A percentile compares a stretch with the other conserved stretches of the same genome.
phyloP scores from a whole-genome alignment of 2,113 vertebrate genomes.

The Caretta caretta region DNA sequence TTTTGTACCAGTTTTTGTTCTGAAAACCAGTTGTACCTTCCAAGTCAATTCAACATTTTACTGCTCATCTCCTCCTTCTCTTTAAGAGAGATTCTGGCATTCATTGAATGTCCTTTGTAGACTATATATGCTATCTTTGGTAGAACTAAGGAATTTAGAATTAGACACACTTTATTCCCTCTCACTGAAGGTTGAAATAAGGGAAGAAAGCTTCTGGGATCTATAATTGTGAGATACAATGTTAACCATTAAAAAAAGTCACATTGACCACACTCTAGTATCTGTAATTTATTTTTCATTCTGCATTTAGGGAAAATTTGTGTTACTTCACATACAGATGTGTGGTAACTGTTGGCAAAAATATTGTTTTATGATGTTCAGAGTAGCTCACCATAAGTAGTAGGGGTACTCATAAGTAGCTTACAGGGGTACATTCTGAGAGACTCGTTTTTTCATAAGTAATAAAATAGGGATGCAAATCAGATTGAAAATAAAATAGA shows the following conservation, averaged over 20 bases:
- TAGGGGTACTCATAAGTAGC: not conserved
- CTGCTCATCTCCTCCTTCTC: rapidly evolving
- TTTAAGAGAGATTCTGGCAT: not conserved
- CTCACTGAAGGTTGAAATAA: not conserved
- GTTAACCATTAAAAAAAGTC: not conserved
- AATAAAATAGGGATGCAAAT: not conserved
- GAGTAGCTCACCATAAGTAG: not conserved
- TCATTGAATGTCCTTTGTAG: not conserved
- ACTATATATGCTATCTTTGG: not conserved
- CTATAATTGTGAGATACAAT: rapidly evolving
- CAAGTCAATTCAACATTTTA: not conserved
- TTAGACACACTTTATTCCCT: not conserved
- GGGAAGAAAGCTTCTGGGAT: not conserved
- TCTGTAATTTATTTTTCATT: not conserved
- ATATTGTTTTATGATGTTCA: not conserved
- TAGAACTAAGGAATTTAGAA: not conserved
- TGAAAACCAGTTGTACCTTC: rapidly evolving
- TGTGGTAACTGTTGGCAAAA: not conserved
- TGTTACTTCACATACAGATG: not conserved
- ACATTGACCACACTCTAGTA: not conserved
- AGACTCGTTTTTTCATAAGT: not conserved
- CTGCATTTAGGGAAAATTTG: not conserved
- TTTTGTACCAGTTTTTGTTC: not conserved
- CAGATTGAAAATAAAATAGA: not conserved
- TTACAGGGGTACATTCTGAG: not conserved